These are phyloP conservation scores for Caranx melampygus DNA, from an alignment of 2,113 vertebrate genomes.

Conservation along the genomic window DNA sequence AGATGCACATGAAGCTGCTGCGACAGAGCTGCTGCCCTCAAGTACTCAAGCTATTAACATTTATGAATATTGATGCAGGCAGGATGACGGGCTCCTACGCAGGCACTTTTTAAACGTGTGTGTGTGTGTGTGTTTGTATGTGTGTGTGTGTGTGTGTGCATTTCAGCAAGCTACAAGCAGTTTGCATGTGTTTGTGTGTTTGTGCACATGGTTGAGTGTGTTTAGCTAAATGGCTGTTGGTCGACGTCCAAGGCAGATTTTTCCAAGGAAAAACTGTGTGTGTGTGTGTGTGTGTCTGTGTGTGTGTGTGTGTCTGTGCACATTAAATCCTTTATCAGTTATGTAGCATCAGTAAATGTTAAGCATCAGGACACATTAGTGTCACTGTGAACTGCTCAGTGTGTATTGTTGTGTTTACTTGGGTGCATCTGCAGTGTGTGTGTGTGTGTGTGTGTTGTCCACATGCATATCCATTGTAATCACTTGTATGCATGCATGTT, in stretches of 20 bases:
- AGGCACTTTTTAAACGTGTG: slow-evolving; percentile 37
- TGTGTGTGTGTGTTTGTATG: slow-evolving; percentile 45
- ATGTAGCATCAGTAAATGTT: slow-evolving; percentile 14
- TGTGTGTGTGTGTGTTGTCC: background rate
- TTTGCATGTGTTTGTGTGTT: background rate
- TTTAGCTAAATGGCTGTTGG: slow-evolving; percentile 14
- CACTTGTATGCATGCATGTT: background rate
- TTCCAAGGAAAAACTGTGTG: background rate
- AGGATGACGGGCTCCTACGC: slow-evolving; percentile 64
- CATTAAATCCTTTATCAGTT: slow-evolving; percentile 5
- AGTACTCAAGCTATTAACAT: slow-evolving; percentile 72
- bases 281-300: background rate
- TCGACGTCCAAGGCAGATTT: slow-evolving; percentile 5
- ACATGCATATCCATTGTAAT: background rate
- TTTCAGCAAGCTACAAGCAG: background rate
- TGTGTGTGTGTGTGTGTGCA: slow-evolving; percentile 43
- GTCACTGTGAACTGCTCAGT: slow-evolving; percentile 7
- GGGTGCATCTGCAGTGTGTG: background rate
- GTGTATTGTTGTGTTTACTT: background rate
- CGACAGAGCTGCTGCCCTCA: slow-evolving; percentile 65
- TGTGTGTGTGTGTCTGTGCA: background rate
- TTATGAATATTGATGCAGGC: slow-evolving; percentile 78
- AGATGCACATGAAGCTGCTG: slow-evolving; percentile 61
- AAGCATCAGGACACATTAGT: slow-evolving; percentile 20
- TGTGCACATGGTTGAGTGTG: slow-evolving; percentile 1